phyloP scores from a whole-genome alignment of 1,140 invertebrate species.

The Euura lappo region DNA sequence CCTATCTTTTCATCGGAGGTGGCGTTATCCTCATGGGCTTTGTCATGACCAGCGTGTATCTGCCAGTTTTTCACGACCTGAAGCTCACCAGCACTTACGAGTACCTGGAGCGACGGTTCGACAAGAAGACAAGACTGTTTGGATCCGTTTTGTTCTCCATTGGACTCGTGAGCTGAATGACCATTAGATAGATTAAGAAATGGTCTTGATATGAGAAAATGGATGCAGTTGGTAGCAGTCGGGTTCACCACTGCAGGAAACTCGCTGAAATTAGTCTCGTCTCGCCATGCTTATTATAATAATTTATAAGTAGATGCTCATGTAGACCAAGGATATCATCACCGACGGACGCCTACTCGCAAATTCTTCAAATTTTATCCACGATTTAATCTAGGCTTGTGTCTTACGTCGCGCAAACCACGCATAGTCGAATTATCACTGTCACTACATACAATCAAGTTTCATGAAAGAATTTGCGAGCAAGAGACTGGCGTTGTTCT shows the following conservation, averaged over 20 bases:
- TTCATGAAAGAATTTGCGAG: too few species aligned
- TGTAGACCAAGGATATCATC: not conserved
- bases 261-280: not conserved
- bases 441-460: slow-evolving; percentile 28
- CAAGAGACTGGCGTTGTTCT: too few species aligned
- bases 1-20: slow-evolving; percentile 70
- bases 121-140: slow-evolving; percentile 72
- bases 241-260: not conserved
- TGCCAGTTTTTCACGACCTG: slow-evolving; percentile 84
- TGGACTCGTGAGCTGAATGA: slow-evolving; percentile 66
- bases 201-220: slow-evolving; percentile 10
- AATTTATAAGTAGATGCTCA: slow-evolving; percentile 6
- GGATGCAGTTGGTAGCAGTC: not conserved
- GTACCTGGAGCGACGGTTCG: slow-evolving; percentile 82
- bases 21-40: slow-evolving; percentile 70
- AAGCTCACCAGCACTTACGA: slow-evolving; percentile 84
- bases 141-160: slow-evolving; percentile 77
- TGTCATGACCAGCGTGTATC: slow-evolving; percentile 71
- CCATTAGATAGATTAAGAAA: not conserved
- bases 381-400: slow-evolving; percentile 23
- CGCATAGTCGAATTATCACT: slow-evolving; percentile 15
- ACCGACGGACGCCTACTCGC: not conserved
- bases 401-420: slow-evolving; percentile 16
- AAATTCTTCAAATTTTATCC: slow-evolving; percentile 11
- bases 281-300: slow-evolving; percentile 9